A percentile compares a stretch with the other conserved stretches of the same genome.
phyloP scores from a whole-genome alignment of 2,888 invertebrate genomes.

The Chymomyza procnemis region DNA sequence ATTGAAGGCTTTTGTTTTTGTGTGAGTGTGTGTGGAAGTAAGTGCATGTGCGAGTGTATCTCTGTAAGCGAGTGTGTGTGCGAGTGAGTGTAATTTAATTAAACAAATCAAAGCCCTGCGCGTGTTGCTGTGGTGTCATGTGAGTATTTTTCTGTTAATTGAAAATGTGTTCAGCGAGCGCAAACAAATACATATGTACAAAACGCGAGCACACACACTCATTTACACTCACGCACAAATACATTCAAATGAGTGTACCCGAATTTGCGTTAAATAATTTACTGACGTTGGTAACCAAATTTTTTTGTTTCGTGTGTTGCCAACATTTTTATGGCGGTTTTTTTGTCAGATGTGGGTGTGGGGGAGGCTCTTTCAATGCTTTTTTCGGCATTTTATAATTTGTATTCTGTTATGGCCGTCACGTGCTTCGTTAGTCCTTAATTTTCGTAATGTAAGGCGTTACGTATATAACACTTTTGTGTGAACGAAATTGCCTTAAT shows the following conservation, averaged over 20 bases:
- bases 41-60: background rate
- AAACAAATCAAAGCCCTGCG: constrained; percentile 57
- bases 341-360: constrained; percentile 1
- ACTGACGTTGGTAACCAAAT: constrained; percentile 29
- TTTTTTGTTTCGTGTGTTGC: background rate
- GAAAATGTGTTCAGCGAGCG: constrained; percentile 57
- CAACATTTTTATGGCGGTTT: background rate
- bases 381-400: background rate
- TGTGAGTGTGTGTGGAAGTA: background rate
- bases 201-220: constrained; percentile 1
- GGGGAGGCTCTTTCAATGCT: too few relatives aligned
- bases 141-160: constrained; percentile 55
- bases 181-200: constrained; percentile 34
- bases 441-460: too few relatives aligned
- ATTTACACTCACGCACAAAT: constrained; percentile 13
- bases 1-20: constrained; percentile 44
- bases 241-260: background rate
- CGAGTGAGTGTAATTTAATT: constrained; percentile 66
- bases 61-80: background rate
- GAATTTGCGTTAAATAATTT: constrained; percentile 48
- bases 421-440: too few relatives aligned
- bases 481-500: too few relatives aligned
- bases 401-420: constrained; percentile 25
- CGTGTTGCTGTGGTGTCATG: constrained; percentile 17
- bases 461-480: too few relatives aligned